These are phyloP conservation scores for Hedya salicella DNA, from an alignment of 2,888 invertebrate genomes.

Conservation along the genomic window DNA sequence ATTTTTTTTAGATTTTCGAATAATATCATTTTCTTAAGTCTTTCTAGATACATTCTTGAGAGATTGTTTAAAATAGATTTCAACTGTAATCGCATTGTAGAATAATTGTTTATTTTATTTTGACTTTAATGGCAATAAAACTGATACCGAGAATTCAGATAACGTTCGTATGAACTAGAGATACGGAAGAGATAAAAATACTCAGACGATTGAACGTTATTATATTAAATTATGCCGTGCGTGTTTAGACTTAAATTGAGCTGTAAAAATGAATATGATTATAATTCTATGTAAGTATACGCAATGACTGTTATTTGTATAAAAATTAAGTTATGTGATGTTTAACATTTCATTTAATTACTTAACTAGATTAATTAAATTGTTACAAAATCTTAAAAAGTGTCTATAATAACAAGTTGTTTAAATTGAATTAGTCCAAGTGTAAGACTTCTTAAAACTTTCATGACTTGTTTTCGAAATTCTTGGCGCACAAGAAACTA, in stretches of 20 bases:
- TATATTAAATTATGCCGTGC: background rate
- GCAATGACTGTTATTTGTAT: conserved; percentile 23
- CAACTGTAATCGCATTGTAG: too few species aligned
- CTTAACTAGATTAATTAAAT: background rate
- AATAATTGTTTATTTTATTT: background rate
- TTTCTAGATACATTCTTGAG: too few species aligned
- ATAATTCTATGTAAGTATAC: conserved; percentile 10
- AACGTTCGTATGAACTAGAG: background rate
- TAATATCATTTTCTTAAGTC: too few species aligned
- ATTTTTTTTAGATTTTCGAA: too few species aligned
- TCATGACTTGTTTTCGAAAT: background rate
- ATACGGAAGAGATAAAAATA: too few species aligned
- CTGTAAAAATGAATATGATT: background rate
- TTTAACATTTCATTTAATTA: conserved; percentile 18
- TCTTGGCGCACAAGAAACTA: background rate
- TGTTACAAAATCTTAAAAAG: background rate
- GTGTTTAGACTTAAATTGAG: background rate
- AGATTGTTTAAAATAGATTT: too few species aligned
- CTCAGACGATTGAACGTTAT: background rate
- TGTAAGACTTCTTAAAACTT: background rate
- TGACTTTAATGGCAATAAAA: background rate
- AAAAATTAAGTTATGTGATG: conserved; percentile 17
- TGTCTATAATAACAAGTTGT: background rate
- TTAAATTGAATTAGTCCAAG: background rate
- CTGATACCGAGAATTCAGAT: background rate